Evolutionary conservation across 2,113 vertebrate species (phyloP), one percentile per base, ranked within the genome.

Genomic region (Ammodramus savannarum): DNA sequence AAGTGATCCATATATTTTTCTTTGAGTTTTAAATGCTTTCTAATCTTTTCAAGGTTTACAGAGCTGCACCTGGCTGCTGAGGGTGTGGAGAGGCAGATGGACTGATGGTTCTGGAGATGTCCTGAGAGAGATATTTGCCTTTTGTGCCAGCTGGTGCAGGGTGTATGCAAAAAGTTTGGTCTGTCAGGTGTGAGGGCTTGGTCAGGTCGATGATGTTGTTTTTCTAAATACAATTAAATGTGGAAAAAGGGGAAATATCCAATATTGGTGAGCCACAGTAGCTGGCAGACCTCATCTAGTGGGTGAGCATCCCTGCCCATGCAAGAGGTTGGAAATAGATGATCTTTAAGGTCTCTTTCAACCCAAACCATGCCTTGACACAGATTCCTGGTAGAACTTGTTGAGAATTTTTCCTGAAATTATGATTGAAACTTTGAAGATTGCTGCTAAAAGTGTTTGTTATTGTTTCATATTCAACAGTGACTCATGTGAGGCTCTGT

Each of bases 1-100:
- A 95, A 75, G 52, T 7, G n/a, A 92, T 73, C 86, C 41, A 39
- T 90, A 31, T 89, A 52, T 97, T 96, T 95, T 85, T 54, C 48
- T 39, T 88, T 48, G 65, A 89, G 29, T 48, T 93, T 96, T 76
- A 96, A 96, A 80, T 61, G 78, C 52, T 87, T 73, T 83, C 44
- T 91, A 36, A 91, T 87, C 29, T 86, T 88, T 52, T 44, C 78
- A 90, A 74, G 68, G 68, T 77, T 96, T 96, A 32, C 39, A 61
- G 31, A 89, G 34, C 19, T 39, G 38, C 68, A 78, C 26, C 66
- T 90, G 59, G n/a, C 62, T 94, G 72, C 25, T 81, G 88, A 58
- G 48, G 36, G 13, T 55, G 2, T 65, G 46, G n/a, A 49, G 76
- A 57, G 63, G 85, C 72, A 82, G 72, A 63, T 29, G 73, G 54